Evolutionary conservation across 2,888 invertebrate genomes (phyloP), one percentile per base, ranked within the genome.

Genomic region (Pedicia rivosa): DNA sequence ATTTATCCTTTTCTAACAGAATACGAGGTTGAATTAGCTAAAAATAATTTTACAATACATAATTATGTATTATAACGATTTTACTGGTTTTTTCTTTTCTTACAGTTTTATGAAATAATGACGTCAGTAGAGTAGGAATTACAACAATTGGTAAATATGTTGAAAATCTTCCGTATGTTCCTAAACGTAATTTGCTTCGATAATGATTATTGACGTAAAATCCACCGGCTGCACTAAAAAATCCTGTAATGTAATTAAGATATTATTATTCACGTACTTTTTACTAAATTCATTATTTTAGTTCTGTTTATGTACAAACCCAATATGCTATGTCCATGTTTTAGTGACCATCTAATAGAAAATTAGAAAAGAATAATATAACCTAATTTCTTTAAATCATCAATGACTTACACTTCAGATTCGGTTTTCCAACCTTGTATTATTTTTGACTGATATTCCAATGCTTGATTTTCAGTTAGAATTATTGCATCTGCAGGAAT

Each of bases 171-270:
- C 78, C 82, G 53, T 65, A 67, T 1, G 53, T 47, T 1, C 65
- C 65, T 0, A 83, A 57, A 42, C 69, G 70, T 4, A 82, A 51
- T 50, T 70, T 75, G 1, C 45, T 57, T 39, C 83, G 64, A 48
- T 67, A 80, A 46, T 72, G 63, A 19, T 54, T 62, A 49, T 79
- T 79, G n/a, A 81, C 64, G 26, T 68, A 56, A 1, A 68, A 50
- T 1, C 75, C 75, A 2, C 68, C 62, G 0, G 66, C 2, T 1
- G 67, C 66, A 43, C 69, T 67, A 8, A 68, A 36, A 0, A 54
- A 54, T 8, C 68, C 70, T n/a, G n/a, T n/a, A n/a, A n/a, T n/a
- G n/a, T n/a, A n/a, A n/a, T n/a, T n/a, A n/a, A n/a, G n/a, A n/a
- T n/a, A n/a, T n/a, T n/a, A n/a, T n/a, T n/a, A n/a, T n/a, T n/a